Conservation (phyloP, 2,113 vertebrate genomes). For the Aphyosemion australe region DNA sequence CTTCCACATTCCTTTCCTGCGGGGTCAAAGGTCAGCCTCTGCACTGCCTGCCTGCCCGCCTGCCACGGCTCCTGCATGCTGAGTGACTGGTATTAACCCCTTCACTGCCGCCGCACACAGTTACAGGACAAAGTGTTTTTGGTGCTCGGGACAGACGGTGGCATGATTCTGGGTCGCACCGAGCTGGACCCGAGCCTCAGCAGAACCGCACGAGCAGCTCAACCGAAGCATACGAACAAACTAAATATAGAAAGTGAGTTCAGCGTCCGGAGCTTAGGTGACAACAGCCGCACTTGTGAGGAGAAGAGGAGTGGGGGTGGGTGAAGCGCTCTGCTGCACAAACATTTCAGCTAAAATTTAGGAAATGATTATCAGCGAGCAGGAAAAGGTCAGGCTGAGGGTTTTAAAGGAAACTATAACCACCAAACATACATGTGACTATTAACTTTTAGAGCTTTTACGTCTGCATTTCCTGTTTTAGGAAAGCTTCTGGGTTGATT, state of each 20-base stretch:
- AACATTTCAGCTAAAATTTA: conserved; percentile 28
- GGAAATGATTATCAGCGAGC: conserved; percentile 12
- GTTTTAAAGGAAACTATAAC: too few species aligned
- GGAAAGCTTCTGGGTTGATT: too few species aligned
- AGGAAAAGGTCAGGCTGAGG: too few species aligned
- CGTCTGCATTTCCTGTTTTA: too few species aligned
- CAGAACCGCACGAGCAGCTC: conserved; percentile 17
- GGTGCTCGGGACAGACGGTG: neutral
- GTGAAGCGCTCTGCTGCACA: conserved; percentile 17
- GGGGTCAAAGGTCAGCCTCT: conserved; percentile 79
- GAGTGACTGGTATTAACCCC: conserved; percentile 75
- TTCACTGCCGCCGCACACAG: conserved; percentile 32
- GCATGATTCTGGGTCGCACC: neutral
- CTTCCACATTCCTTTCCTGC: conserved; percentile 83
- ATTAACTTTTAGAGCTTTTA: too few species aligned
- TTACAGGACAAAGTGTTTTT: neutral
- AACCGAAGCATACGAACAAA: conserved; percentile 37
- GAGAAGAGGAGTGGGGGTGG: conserved; percentile 13
- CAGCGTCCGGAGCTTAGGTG: conserved; percentile 71
- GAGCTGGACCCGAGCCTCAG: neutral
- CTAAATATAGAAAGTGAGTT: conserved; percentile 78
- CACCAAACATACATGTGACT: neutral
- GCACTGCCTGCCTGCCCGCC: conserved; percentile 69
- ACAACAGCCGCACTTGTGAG: conserved; percentile 66
- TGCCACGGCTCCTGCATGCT: conserved; percentile 67